phyloP scores from a whole-genome alignment of 1,140 invertebrate genomes.

The Galleria mellonella region DNA sequence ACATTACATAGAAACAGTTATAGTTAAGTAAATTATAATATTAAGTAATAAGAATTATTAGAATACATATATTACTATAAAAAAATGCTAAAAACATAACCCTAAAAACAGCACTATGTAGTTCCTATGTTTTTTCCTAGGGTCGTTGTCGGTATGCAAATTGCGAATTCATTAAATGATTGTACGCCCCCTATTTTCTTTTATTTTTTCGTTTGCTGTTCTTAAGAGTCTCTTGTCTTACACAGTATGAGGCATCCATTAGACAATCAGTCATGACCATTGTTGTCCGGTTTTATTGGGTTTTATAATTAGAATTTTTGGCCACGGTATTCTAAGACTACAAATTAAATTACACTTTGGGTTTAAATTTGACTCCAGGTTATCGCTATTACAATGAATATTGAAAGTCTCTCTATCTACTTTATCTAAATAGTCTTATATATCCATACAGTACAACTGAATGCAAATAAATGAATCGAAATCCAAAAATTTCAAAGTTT shows the following conservation, averaged over 20 bases:
- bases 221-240: conserved; percentile 42
- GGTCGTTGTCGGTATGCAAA: conserved; percentile 53
- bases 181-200: conserved; percentile 45
- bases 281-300: conserved; percentile 7
- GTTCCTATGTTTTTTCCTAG: conserved; percentile 27
- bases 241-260: conserved; percentile 19
- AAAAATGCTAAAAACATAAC: neutral
- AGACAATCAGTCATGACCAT: conserved; percentile 31
- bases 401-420: too few relatives aligned
- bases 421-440: too few relatives aligned
- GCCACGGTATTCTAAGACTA: neutral
- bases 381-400: too few relatives aligned
- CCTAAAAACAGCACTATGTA: conserved; percentile 20
- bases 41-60: too few relatives aligned
- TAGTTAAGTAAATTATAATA: too few relatives aligned
- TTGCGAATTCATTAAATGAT: conserved; percentile 64
- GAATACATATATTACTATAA: too few relatives aligned
- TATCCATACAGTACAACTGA: too few relatives aligned
- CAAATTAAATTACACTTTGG: conserved; percentile 8
- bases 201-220: conserved; percentile 36
- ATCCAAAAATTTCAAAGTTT: too few relatives aligned
- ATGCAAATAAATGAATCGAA: too few relatives aligned
- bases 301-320: neutral
- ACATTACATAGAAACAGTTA: too few relatives aligned
- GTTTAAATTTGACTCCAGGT: conserved; percentile 3